Percentiles rank a stretch among this genome's conserved stretches.
Evolutionary conservation across 2,113 vertebrate genomes (phyloP).

Genomic region (Rhinichthys klamathensis): DNA sequence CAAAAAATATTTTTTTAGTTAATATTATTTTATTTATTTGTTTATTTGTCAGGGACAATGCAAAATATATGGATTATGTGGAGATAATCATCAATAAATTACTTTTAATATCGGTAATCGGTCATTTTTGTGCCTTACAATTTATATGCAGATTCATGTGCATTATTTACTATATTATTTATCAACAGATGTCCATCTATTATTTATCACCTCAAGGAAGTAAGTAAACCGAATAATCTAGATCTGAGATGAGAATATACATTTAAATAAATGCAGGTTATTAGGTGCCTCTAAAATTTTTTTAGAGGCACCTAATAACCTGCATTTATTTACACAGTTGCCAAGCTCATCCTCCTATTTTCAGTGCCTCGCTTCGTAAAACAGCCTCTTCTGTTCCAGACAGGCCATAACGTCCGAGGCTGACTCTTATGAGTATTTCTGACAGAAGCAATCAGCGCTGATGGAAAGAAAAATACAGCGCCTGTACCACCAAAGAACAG

Average conservation of each 20-base stretch:
- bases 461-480: conserved; percentile 34
- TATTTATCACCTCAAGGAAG: not conserved
- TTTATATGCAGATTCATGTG: not conserved
- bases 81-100: no score
- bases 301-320: not conserved
- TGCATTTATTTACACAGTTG: not conserved
- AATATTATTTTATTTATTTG: no score
- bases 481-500: conserved; percentile 20
- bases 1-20: no score
- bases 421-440: not conserved
- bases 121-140: not conserved
- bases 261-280: no score
- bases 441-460: conserved; percentile 31
- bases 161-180: not conserved
- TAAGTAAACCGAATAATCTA: conserved; percentile 1
- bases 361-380: not conserved
- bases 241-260: not conserved
- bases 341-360: conserved; percentile 13
- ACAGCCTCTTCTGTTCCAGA: not conserved
- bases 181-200: not conserved
- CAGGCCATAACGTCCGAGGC: not conserved
- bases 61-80: no score
- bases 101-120: not conserved
- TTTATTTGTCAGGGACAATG: no score
- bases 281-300: no score